Base-by-base conservation (phyloP, 2,888 invertebrate genomes). In the Eupeodes latifasciatus region DNA sequence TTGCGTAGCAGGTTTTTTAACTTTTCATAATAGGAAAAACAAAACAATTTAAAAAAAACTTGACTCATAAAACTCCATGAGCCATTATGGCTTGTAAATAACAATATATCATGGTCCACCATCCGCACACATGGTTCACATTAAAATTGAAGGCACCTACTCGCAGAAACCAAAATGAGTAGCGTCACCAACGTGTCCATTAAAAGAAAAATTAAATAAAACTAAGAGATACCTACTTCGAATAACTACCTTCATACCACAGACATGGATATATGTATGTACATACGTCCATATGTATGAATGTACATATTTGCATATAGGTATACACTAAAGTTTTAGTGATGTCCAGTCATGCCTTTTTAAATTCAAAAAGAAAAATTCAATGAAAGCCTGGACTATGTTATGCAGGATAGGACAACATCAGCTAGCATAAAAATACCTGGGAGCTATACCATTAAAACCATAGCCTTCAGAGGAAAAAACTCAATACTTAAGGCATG, bases 401-500 rank as follows among this genome's bases (percentile, higher is more conserved):
- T 12, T 47, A 57, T 75, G 55, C 62, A 55, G 59, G 49, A 62
- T 9, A 40, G 40, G 40, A 40, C 40, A 40, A 40, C 59, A 71
- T 19, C 34, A 66, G n/a, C n/a, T 71, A 64, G 49, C 19, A 69
- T 69, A 19, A 47, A 66, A 66, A 66, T 51, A 36, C 14, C 27
- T 51, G 27, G 2, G 5, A 67, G 67, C 49, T n/a, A 27, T 14
- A 27, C 53, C 27, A 71, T 57, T 57, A 66, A 71, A 36, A 34
- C 14, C 53, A 19, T n/a, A 9, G 16, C 59, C 72, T 72, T 77
- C 19, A 34, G 71, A 77, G 6, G n/a, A 81, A 66, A 77, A 78
- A 67, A 27, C 59, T 74, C 77, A 77, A 53, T 72, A 66, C 81
- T 81, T n/a, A 67, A 78, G 81, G 77, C 81, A 77, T 62, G 66